Evolutionary conservation across 92 coral and sea anemone species (phyloP).

Genomic region (Pocillopora grandis): DNA sequence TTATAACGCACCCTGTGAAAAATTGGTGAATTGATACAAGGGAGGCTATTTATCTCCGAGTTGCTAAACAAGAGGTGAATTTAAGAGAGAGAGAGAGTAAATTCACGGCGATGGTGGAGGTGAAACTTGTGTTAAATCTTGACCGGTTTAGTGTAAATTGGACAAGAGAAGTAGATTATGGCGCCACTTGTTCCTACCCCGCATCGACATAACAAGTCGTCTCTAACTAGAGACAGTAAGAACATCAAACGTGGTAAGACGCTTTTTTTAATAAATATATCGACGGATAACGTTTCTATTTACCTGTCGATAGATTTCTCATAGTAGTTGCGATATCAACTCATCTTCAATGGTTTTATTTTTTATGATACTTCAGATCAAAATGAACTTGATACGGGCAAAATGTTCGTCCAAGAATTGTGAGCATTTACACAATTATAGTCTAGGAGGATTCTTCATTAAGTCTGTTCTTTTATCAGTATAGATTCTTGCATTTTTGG

Average conservation of each 20-base stretch:
- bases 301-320: background rate
- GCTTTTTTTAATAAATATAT: background rate
- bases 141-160: background rate
- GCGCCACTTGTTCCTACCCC: conserved; percentile 13
- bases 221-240: background rate
- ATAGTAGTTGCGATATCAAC: no score
- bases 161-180: background rate
- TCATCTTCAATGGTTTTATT: no score
- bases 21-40: background rate
- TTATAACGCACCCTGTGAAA: background rate
- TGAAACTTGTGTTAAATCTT: background rate
- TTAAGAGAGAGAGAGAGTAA: background rate
- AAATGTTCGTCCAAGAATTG: no score
- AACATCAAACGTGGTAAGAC: conserved; percentile 26
- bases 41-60: background rate
- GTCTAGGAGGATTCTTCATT: no score
- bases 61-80: background rate
- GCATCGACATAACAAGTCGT: conserved; percentile 26
- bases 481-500: no score
- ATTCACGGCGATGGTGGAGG: background rate
- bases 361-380: no score
- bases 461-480: no score
- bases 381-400: no score
- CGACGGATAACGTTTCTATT: background rate
- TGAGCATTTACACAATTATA: no score